Evolutionary conservation across 2,888 invertebrate genomes (phyloP).

Genomic region (Napeogenes inachia): DNA sequence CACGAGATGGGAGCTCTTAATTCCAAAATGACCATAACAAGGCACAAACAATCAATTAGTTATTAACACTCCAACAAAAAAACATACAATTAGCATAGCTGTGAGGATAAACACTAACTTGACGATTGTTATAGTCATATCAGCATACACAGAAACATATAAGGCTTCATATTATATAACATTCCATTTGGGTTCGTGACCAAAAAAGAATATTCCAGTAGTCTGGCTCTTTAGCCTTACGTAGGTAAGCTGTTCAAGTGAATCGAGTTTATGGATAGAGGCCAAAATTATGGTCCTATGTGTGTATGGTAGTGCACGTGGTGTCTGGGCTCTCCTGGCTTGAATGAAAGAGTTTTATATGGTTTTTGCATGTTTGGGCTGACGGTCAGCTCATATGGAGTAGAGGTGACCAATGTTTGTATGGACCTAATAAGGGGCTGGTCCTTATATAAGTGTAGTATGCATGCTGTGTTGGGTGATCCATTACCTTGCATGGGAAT

Average conservation of each 20-base stretch:
- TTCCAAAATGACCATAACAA: too few relatives aligned
- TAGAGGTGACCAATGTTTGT: neutral
- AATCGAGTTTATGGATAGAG: constrained; percentile 53
- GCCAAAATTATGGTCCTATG: constrained; percentile 65
- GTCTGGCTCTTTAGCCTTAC: constrained; percentile 59
- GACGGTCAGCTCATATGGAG: constrained; percentile 1
- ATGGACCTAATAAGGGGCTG: constrained; percentile 1
- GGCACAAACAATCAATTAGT: too few relatives aligned
- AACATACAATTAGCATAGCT: too few relatives aligned
- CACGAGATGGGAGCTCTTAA: too few relatives aligned
- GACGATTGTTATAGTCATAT: constrained; percentile 1
- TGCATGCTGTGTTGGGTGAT: too few relatives aligned
- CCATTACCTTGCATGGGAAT: too few relatives aligned
- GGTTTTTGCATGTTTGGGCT: constrained; percentile 7
- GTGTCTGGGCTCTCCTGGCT: constrained; percentile 40
- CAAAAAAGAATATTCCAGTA: constrained; percentile 56
- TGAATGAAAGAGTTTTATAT: constrained; percentile 5
- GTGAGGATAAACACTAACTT: neutral
- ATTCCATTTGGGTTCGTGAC: constrained; percentile 47
- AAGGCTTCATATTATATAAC: constrained; percentile 17
- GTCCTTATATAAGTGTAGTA: neutral
- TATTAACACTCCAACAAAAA: too few relatives aligned
- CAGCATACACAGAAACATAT: neutral
- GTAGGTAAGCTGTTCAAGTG: constrained; percentile 57
- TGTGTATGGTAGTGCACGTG: constrained; percentile 66